Percentiles rank a stretch among this genome's conserved stretches.
Conservation (phyloP, 2,113 vertebrate genomes). For the Pseudorectes ferrugineus region DNA sequence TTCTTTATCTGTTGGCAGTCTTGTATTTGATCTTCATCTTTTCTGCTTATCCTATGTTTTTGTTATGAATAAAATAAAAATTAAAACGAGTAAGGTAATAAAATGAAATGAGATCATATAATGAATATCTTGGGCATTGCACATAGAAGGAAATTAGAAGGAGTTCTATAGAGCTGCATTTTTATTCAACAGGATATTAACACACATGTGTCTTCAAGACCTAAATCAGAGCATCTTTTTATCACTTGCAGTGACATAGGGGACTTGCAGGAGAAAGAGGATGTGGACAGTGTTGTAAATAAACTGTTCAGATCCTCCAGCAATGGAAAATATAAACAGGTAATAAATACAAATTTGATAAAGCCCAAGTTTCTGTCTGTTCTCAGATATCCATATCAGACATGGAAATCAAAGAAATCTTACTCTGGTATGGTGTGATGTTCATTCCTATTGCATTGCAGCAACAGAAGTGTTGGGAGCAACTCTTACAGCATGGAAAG, state of each 20-base stretch:
- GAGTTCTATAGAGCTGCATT: conserved; percentile 18
- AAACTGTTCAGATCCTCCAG: background rate
- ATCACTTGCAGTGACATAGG: background rate
- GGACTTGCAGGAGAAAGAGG: background rate
- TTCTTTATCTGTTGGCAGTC: background rate
- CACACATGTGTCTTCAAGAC: background rate
- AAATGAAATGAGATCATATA: conserved; percentile 45
- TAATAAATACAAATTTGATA: background rate
- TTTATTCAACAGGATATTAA: conserved; percentile 71
- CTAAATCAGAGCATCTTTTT: conserved; percentile 47
- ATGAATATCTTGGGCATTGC: conserved; percentile 28
- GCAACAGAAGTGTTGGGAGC: background rate
- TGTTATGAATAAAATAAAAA: conserved; percentile 53
- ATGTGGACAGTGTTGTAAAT: background rate
- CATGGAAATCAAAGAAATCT: background rate
- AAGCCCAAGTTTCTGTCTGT: background rate
- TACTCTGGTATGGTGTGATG: fast-evolving
- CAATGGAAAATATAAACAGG: background rate
- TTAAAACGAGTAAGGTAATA: conserved; percentile 45
- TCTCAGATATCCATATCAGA: background rate
- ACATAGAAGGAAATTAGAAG: conserved; percentile 65
- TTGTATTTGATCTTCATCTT: conserved; percentile 21
- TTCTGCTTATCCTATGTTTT: conserved; percentile 15
- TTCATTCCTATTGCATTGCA: background rate
- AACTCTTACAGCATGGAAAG: background rate